These are phyloP conservation scores for Lepidurus arcticus DNA, from an alignment of 1,140 invertebrate species.

Conservation along the genomic window DNA sequence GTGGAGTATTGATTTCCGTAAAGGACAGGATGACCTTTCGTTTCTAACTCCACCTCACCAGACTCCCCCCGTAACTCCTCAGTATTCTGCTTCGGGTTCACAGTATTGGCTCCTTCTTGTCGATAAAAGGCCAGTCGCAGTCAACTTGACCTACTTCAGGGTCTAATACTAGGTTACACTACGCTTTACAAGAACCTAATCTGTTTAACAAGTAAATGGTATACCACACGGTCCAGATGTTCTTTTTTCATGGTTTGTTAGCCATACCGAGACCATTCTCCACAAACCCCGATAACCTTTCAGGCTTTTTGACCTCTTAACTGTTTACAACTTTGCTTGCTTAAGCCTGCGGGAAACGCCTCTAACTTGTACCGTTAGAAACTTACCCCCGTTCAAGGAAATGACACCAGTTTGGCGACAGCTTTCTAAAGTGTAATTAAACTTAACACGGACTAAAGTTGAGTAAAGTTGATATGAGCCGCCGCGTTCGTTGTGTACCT, in stretches of 20 bases:
- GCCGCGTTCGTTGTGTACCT: no score
- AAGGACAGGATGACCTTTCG: not conserved
- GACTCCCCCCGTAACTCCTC: not conserved
- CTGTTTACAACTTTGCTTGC: not conserved
- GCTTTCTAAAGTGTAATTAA: no score
- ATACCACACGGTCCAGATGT: slow-evolving; percentile 4
- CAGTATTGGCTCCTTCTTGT: not conserved
- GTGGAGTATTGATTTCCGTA: slow-evolving; percentile 17
- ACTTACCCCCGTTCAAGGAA: not conserved
- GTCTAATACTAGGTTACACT: not conserved
- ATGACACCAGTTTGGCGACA: no score
- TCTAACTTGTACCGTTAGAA: not conserved
- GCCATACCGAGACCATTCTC: not conserved
- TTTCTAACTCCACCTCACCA: not conserved
- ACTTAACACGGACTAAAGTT: no score
- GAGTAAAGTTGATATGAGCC: no score
- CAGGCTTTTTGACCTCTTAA: not conserved
- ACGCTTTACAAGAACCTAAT: not conserved
- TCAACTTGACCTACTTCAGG: not conserved
- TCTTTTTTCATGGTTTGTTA: slow-evolving; percentile 17
- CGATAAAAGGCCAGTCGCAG: not conserved
- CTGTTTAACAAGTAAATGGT: no score
- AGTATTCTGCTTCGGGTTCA: not conserved
- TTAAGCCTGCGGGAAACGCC: not conserved
- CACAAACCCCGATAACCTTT: not conserved